A percentile compares a stretch with the other conserved stretches of the same genome.
These are phyloP conservation scores for Steinernema khuongi DNA, from an alignment of 1,140 invertebrate genomes.

Conservation along the genomic window DNA sequence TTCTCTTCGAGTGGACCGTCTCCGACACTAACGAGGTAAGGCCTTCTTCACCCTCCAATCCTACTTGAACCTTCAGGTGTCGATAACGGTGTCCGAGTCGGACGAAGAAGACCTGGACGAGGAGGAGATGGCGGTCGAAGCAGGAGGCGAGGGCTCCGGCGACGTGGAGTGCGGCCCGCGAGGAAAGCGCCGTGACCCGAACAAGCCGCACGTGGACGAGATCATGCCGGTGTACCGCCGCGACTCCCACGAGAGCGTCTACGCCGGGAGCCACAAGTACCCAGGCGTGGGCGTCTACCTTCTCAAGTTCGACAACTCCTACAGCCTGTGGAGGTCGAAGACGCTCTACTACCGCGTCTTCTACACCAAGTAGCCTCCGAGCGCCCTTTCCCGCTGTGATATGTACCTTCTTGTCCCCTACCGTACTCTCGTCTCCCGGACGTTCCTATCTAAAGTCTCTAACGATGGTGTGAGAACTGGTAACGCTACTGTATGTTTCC, in stretches of 20 bases:
- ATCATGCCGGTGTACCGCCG: constrained; percentile 87
- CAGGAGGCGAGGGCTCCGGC: background rate
- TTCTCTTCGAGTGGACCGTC: constrained; percentile 94
- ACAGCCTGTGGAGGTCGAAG: constrained; percentile 97
- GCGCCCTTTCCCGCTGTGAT: background rate
- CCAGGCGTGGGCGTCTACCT: constrained; percentile 89
- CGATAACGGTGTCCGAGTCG: constrained; percentile 50
- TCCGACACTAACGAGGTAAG: constrained; percentile 61
- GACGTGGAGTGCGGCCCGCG: constrained; percentile 9
- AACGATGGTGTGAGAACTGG: background rate
- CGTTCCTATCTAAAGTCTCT: background rate
- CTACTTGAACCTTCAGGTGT: constrained; percentile 28
- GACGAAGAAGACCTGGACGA: constrained; percentile 58
- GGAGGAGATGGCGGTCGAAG: constrained; percentile 15
- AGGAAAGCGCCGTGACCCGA: constrained; percentile 43
- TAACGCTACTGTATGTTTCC: background rate
- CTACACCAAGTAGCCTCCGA: constrained; percentile 69
- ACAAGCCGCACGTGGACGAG: constrained; percentile 68
- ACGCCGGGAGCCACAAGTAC: constrained; percentile 90
- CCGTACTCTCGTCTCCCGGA: background rate
- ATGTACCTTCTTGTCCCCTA: background rate
- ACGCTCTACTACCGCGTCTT: constrained; percentile 97
- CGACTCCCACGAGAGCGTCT: constrained; percentile 89
- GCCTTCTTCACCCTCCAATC: background rate
- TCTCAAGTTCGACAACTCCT: constrained; percentile 98